Percentiles rank a stretch among this genome's conserved stretches.
phyloP scores from a whole-genome alignment of 2,113 vertebrate genomes.

The Apodemus sylvaticus region DNA sequence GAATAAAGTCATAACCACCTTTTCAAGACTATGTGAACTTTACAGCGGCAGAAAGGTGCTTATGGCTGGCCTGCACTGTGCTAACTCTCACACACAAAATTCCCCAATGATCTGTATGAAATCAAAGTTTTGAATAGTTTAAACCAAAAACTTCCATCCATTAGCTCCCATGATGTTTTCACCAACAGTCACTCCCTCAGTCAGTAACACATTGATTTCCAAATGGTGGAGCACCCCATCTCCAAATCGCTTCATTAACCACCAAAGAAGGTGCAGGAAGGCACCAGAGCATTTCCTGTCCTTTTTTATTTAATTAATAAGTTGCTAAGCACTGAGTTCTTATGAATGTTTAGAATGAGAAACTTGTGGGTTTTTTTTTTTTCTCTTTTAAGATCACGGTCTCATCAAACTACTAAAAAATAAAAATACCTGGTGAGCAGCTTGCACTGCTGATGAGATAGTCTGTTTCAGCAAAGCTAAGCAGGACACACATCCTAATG shows the following conservation, averaged over 20 bases:
- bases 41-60: background rate
- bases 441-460: background rate
- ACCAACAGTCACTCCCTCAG: background rate
- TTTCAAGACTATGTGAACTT: background rate
- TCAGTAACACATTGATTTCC: conserved; percentile 12
- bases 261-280: background rate
- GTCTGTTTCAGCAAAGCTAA: background rate
- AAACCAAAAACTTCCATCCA: background rate
- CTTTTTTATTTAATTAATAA: conserved; percentile 45
- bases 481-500: background rate
- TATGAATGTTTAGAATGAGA: conserved; percentile 38
- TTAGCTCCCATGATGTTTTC: background rate
- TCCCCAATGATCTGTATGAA: background rate
- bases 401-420: background rate
- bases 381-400: background rate
- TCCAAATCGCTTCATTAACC: conserved; percentile 8
- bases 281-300: background rate
- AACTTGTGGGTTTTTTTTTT: background rate
- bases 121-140: background rate
- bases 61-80: background rate
- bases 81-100: conserved; percentile 8
- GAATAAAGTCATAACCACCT: background rate
- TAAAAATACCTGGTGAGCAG: conserved; percentile 28
- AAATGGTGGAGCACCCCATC: background rate
- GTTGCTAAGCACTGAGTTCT: conserved; percentile 15